Evolutionary conservation across 2,888 invertebrate species (phyloP).

Genomic region (Scotopteryx bipunctaria): DNA sequence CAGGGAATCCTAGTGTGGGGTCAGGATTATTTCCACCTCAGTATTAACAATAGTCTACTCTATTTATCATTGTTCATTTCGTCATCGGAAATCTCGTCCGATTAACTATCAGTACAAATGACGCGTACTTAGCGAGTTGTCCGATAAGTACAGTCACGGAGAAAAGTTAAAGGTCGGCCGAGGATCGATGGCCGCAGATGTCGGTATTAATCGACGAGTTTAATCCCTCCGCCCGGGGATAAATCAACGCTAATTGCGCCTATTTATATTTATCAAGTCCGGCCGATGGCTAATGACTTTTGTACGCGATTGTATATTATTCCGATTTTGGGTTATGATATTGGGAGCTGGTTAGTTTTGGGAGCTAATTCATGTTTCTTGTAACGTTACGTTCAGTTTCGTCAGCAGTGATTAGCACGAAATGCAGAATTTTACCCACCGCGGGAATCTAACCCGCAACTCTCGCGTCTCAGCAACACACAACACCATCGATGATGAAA

Average conservation of each 20-base stretch:
- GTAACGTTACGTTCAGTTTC: no score
- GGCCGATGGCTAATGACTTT: conserved; percentile 55
- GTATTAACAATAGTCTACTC: neutral
- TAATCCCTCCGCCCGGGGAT: conserved; percentile 70
- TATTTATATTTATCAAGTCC: conserved; percentile 76
- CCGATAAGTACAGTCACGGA: conserved; percentile 70
- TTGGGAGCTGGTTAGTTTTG: no score
- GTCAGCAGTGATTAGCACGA: no score
- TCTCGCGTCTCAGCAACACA: no score
- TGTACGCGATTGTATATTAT: conserved; percentile 53
- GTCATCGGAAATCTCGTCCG: conserved; percentile 27
- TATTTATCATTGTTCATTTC: neutral
- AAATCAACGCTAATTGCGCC: conserved; percentile 74
- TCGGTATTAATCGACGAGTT: conserved; percentile 75
- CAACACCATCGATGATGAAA: no score
- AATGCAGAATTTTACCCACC: no score
- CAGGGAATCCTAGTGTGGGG: no score
- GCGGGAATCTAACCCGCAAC: no score
- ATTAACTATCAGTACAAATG: conserved; percentile 35
- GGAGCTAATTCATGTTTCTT: no score
- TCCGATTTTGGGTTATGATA: conserved; percentile 36
- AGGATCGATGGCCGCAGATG: conserved; percentile 76
- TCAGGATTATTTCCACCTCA: no score
- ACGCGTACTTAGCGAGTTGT: conserved; percentile 31
- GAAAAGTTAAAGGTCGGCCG: conserved; percentile 72